Base-by-base conservation (phyloP, 2,888 invertebrate species). In the Gortyna flavago region DNA sequence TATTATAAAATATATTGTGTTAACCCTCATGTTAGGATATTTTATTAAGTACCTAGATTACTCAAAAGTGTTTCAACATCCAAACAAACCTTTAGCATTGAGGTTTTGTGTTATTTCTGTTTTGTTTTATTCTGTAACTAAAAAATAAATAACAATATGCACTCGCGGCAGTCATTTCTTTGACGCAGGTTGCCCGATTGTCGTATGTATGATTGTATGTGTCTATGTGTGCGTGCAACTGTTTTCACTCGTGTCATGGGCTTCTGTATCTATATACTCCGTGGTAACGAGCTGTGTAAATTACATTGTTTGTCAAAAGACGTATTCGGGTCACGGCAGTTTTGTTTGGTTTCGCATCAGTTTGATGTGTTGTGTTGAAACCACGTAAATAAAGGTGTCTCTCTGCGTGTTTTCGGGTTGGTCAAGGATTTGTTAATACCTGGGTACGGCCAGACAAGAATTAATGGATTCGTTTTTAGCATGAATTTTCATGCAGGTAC, bases 301-400 rank as follows among this genome's bases (percentile, higher is more conserved):
- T 86, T 85, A 82, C 79, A 80, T 77, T 87, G 78, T 87, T 86
- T 86, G 85, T 76, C 85, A 76, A 80, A 75, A 85, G 72, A 75
- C 67, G 72, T 69, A 83, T 86, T 73, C 67, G 51, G 82, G 87
- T 79, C 81, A 75, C 77, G 75, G 66, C 67, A 78, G 78, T 74
- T 77, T 75, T 72, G 81, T 85, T 74, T 82, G 85, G 69, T 72
- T 81, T 85, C 64, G 65, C 69, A 81, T 85, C 72, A 71, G 85
- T 72, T 80, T 80, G 85, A 80, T 72, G 81, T 83, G 81, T 84
- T 68, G 77, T 48, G 77, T 74, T 77, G 64, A 68, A 85, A 72
- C 81, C 65, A 64, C 51, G 70, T 83, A 70, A 84, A 83, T 71
- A 81, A 83, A 81, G 77, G 67, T 73, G 81, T 80, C 48, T 57